A percentile compares a stretch with the other conserved stretches of the same genome.
Evolutionary conservation across 1,140 invertebrate genomes (phyloP).

Genomic region (Tetragonula clypearis): DNA sequence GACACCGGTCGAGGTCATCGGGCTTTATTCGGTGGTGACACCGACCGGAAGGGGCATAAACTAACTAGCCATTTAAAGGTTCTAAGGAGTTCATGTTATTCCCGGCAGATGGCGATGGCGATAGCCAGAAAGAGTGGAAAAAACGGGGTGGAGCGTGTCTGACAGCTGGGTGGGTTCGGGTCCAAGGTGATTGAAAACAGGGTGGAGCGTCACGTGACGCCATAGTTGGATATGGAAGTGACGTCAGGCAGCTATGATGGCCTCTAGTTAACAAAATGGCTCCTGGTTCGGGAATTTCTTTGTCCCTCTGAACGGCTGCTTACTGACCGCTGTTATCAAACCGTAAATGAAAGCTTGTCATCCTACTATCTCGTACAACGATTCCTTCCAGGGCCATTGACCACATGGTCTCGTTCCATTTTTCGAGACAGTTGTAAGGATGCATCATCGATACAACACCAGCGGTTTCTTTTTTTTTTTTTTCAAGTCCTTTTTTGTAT

Average conservation of each 20-base stretch:
- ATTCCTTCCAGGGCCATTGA: accelerated
- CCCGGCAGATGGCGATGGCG: conserved; percentile 80
- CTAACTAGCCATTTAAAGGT: conserved; percentile 63
- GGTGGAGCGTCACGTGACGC: conserved; percentile 83
- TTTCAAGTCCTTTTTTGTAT: not conserved
- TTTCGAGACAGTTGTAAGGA: not conserved
- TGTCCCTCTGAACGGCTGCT: conserved; percentile 51
- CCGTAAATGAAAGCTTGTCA: not conserved
- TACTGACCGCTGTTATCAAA: not conserved
- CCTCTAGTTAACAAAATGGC: conserved; percentile 81
- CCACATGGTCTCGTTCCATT: accelerated
- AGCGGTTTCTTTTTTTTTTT: not conserved
- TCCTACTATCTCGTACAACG: not conserved
- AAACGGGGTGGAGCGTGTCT: conserved; percentile 82
- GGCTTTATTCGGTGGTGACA: conserved; percentile 71
- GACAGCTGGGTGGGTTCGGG: conserved; percentile 82
- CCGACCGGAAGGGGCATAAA: conserved; percentile 72
- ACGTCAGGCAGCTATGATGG: conserved; percentile 80
- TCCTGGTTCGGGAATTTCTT: conserved; percentile 68
- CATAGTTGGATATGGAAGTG: conserved; percentile 80
- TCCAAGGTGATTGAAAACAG: conserved; percentile 82
- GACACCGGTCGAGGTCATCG: not conserved
- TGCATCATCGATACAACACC: not conserved
- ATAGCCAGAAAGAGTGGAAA: conserved; percentile 78
- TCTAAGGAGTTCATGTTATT: conserved; percentile 67